These are phyloP conservation scores for Anoplius nigerrimus DNA, from an alignment of 2,888 invertebrate species.

Conservation along the genomic window DNA sequence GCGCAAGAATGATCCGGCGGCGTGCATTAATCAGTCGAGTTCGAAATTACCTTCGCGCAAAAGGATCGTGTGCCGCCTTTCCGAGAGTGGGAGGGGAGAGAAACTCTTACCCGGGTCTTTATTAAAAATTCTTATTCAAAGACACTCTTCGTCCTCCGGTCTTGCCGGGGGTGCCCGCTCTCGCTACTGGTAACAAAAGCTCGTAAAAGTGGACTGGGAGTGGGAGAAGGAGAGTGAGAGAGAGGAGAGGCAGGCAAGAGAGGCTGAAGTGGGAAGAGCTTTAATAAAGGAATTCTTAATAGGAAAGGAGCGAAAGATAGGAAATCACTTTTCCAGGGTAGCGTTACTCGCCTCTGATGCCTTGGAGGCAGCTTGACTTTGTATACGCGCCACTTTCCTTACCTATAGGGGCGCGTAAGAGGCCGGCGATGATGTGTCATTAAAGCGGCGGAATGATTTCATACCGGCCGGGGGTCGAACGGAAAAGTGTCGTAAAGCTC, in stretches of 20 bases:
- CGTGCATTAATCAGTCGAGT: neutral
- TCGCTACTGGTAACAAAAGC: slow-evolving; percentile 14
- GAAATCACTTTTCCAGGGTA: neutral
- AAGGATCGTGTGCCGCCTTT: slow-evolving; percentile 10
- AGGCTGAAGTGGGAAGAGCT: slow-evolving; percentile 18
- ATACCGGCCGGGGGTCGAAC: no score
- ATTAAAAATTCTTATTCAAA: slow-evolving; percentile 45
- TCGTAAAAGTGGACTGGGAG: slow-evolving; percentile 11
- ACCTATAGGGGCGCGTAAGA: no score
- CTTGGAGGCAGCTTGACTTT: no score
- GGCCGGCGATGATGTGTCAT: neutral
- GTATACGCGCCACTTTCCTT: no score
- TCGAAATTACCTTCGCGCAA: slow-evolving; percentile 1
- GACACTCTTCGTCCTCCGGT: neutral
- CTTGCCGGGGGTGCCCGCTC: neutral
- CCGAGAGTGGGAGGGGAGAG: neutral
- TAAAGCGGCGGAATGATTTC: neutral
- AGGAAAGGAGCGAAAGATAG: neutral
- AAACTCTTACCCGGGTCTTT: slow-evolving; percentile 22
- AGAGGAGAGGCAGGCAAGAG: slow-evolving; percentile 11
- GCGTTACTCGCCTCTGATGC: no score
- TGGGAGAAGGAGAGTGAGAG: neutral
- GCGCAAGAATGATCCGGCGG: neutral
- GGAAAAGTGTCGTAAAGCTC: no score
- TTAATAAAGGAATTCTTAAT: slow-evolving; percentile 39